Evolutionary conservation across 2,797 vertebrate genomes (phyloP), one percentile per base, ranked within the genome.

Genomic region (Scarus forsteni): DNA sequence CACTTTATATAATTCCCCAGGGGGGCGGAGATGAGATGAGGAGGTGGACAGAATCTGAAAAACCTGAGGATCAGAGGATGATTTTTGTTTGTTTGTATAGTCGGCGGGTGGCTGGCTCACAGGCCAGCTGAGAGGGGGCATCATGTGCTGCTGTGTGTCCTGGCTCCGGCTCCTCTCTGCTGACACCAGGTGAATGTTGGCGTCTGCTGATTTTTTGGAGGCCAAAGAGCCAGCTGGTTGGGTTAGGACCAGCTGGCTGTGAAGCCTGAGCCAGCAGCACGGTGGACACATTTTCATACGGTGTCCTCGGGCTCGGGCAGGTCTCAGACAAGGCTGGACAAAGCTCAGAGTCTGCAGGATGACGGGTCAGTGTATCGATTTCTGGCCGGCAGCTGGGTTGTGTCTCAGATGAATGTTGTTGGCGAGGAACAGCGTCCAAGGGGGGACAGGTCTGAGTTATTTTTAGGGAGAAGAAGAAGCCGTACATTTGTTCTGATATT

Each of bases 1-100:
- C 46, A 71, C 61, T 78, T 85, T 83, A 61, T 61, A 61, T 83
- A 72, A 85, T 79, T 48, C 77, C 72, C 60, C 11, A 6, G 27
- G 54, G 1, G 62, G 71, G 45, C n/a, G 5, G 34, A 44, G 56
- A 80, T 46, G 61, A 82, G 58, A 75, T 36, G 56, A 3, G 18
- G 66, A 48, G 10, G 53, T 54, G 10, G 52, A 51, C n/a, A 19
- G 16, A 59, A 58, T 66, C 19, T 39, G 27, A 34, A 14, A 27
- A 18, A 27, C 44, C 7, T 46, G 13, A 16, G 16, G 44, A 5
- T 13, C n/a, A 50, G 49, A 39, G 42, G 34, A 10, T 14, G 16
- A 3, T 48, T 49, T 54, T 66, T 53, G 45, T 56, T 62, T 51
- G 54, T 43, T 16, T 60, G 68, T 65, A 1, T 45, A 44, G 66